Conservation (phyloP, 2,888 invertebrate species). For the Campaea margaritaria region DNA sequence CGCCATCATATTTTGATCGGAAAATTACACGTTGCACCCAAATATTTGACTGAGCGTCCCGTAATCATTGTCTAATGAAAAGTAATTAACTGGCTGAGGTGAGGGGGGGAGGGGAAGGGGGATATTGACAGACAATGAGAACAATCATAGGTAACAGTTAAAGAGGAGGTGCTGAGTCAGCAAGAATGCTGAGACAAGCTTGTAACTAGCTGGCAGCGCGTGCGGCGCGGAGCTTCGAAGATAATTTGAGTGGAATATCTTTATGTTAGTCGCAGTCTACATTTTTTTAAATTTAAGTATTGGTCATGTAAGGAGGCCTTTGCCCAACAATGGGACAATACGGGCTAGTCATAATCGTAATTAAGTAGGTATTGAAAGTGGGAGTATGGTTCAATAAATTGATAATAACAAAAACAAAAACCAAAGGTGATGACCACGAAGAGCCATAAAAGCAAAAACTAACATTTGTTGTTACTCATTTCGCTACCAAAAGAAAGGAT, state of each 20-base stretch:
- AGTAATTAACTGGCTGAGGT: constrained; percentile 76
- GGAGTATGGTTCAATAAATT: too few relatives aligned
- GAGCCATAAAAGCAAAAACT: too few relatives aligned
- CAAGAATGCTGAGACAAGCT: constrained; percentile 68
- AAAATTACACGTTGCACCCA: constrained; percentile 43
- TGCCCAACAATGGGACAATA: too few relatives aligned
- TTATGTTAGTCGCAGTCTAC: too few relatives aligned
- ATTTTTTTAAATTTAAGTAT: too few relatives aligned
- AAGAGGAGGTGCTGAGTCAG: constrained; percentile 81
- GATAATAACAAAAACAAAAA: too few relatives aligned
- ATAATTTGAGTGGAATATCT: neutral
- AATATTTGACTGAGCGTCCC: constrained; percentile 41
- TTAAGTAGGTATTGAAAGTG: too few relatives aligned
- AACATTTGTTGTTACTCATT: too few relatives aligned
- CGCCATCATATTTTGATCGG: constrained; percentile 36
- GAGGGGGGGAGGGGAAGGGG: constrained; percentile 35
- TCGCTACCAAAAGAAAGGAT: too few relatives aligned
- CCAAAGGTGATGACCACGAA: too few relatives aligned
- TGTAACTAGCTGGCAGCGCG: constrained; percentile 67
- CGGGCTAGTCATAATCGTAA: too few relatives aligned
- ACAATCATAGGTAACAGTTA: constrained; percentile 80
- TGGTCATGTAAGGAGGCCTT: too few relatives aligned
- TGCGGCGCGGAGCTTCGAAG: constrained; percentile 42
- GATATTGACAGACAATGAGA: constrained; percentile 80
- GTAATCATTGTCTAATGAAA: constrained; percentile 73